Conservation (phyloP, 53 echinoderm and acorn worm genomes). For the Paracentrotus lividus region DNA sequence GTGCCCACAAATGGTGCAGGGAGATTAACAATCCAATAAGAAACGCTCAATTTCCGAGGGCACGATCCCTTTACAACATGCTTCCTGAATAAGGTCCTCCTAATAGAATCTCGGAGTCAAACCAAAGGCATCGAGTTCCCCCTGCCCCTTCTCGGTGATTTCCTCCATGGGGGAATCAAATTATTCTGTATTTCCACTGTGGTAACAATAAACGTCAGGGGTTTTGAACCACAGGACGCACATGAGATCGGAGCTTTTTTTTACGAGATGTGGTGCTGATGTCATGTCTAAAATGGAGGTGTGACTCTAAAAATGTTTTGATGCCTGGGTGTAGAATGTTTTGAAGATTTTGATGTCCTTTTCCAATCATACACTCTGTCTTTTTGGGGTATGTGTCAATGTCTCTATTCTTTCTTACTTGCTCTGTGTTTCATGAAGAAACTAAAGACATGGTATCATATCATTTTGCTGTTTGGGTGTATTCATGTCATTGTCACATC, state of each 20-base stretch:
- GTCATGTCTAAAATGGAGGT: not conserved
- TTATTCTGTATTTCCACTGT: not conserved
- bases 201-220: conserved; percentile 35
- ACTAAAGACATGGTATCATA: not conserved
- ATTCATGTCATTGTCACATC: not conserved
- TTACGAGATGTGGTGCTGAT: not conserved
- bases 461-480: not conserved
- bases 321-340: not conserved
- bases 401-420: not conserved
- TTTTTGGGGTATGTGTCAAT: too few species aligned
- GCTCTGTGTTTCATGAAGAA: not conserved
- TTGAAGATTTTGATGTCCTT: too few species aligned
- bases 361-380: not conserved
- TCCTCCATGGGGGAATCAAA: not conserved
- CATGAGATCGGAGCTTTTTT: not conserved
- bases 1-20: conserved; percentile 35
- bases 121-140: not conserved
- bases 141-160: not conserved
- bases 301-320: not conserved
- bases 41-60: conserved; percentile 59
- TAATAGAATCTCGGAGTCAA: conserved; percentile 20
- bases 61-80: conserved; percentile 45
- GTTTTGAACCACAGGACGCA: not conserved
- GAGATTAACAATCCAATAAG: conserved; percentile 62
- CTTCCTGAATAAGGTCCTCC: conserved; percentile 44